These are phyloP conservation scores for Aramus guarauna DNA, from an alignment of 2,113 vertebrate genomes.

Conservation along the genomic window DNA sequence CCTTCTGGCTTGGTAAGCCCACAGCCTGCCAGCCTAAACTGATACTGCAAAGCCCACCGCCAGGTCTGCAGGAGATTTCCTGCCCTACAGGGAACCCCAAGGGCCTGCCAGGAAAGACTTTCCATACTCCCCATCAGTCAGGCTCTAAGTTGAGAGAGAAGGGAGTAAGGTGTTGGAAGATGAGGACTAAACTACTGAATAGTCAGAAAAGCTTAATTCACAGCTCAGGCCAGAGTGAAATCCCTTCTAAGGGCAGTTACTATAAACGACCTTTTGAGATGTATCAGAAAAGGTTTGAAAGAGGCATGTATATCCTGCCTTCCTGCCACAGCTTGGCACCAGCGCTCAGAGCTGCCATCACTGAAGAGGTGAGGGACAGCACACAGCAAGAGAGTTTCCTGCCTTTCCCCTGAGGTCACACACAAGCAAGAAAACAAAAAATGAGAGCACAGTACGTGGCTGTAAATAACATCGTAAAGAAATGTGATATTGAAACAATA, in stretches of 20 bases:
- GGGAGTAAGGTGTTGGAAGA: not conserved
- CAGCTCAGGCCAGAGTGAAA: not conserved
- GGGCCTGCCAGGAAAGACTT: not conserved
- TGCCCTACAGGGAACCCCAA: not conserved
- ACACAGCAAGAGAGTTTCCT: not conserved
- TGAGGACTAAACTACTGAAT: not conserved
- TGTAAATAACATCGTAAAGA: not conserved
- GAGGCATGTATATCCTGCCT: not conserved
- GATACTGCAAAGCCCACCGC: not conserved
- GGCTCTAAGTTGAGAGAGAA: not conserved
- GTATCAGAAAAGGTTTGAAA: not conserved
- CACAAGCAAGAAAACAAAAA: not conserved
- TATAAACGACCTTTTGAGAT: not conserved
- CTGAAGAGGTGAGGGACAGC: no score
- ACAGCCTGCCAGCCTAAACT: not conserved
- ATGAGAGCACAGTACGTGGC: fast-evolving
- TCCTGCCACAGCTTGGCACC: not conserved
- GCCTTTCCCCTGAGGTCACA: not conserved
- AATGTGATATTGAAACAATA: not conserved
- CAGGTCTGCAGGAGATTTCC: not conserved
- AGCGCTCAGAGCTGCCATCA: not conserved
- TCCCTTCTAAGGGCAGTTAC: not conserved
- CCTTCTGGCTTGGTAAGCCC: not conserved
- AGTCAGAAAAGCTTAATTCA: not conserved
- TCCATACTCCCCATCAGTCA: not conserved